These are phyloP conservation scores for Drosophila yakuba DNA, from an alignment of 1,140 invertebrate species.

Conservation along the genomic window DNA sequence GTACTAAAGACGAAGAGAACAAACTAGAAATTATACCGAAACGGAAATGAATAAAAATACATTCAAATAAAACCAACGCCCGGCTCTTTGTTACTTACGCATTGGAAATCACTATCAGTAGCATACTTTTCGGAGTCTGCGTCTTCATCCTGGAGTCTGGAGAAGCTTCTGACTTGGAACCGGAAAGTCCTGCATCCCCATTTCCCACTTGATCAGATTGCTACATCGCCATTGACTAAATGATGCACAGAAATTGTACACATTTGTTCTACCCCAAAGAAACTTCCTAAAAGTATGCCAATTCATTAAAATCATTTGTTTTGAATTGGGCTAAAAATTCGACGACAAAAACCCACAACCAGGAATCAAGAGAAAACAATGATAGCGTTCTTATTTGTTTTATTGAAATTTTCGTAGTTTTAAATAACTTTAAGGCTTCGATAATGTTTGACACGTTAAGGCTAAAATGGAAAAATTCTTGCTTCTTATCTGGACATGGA, in stretches of 20 bases:
- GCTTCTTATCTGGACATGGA: constrained; percentile 58
- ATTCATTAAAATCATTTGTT: background rate
- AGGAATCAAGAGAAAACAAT: constrained; percentile 1
- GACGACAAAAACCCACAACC: background rate
- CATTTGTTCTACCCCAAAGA: too few relatives aligned
- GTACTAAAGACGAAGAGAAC: constrained; percentile 80
- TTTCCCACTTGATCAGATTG: too few relatives aligned
- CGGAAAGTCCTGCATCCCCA: background rate
- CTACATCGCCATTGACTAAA: too few relatives aligned
- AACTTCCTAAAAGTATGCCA: constrained; percentile 12
- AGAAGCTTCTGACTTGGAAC: background rate
- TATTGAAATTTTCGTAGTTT: constrained; percentile 75
- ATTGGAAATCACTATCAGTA: background rate
- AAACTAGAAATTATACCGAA: constrained; percentile 85
- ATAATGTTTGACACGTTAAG: constrained; percentile 74
- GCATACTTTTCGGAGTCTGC: background rate
- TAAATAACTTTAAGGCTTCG: constrained; percentile 79
- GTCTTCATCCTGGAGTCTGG: background rate
- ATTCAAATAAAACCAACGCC: constrained; percentile 69
- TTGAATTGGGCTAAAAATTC: background rate
- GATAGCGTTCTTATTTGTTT: constrained; percentile 58
- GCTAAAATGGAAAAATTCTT: constrained; percentile 72
- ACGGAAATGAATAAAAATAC: constrained; percentile 84
- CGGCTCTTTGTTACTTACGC: background rate
- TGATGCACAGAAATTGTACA: too few relatives aligned